phyloP scores from a whole-genome alignment of 2,888 invertebrate genomes.

The Xestia xanthographa region DNA sequence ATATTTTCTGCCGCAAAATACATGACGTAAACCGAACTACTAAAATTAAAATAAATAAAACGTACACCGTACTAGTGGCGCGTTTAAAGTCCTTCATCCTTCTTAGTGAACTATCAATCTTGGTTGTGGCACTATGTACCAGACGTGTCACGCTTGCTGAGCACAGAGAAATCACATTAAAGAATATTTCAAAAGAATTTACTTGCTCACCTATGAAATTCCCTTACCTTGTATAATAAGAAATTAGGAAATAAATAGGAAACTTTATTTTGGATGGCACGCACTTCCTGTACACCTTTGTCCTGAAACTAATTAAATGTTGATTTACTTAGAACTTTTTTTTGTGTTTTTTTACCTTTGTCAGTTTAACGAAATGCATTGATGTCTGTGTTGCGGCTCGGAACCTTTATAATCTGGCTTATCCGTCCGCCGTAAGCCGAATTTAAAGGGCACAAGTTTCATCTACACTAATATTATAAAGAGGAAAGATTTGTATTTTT shows the following conservation, averaged over 20 bases:
- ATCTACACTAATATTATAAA: too few species aligned
- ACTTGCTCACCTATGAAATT: slow-evolving; percentile 7
- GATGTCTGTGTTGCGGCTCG: neutral
- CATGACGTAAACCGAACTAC: slow-evolving; percentile 8
- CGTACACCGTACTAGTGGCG: neutral
- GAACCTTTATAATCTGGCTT: slow-evolving; percentile 1
- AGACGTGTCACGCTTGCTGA: slow-evolving; percentile 1
- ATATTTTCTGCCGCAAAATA: slow-evolving; percentile 1
- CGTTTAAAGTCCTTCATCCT: neutral
- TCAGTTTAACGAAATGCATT: neutral
- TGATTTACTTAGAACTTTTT: neutral
- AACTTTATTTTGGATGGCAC: neutral
- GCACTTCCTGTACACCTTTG: neutral
- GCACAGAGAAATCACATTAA: slow-evolving; percentile 1
- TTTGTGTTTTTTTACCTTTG: neutral
- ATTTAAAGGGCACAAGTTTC: neutral
- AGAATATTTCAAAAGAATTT: neutral
- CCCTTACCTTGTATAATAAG: slow-evolving; percentile 8
- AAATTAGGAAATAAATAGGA: neutral
- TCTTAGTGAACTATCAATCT: slow-evolving; percentile 4
- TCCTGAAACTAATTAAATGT: slow-evolving; percentile 4
- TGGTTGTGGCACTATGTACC: slow-evolving; percentile 1
- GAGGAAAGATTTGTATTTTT: too few species aligned
- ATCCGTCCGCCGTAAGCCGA: neutral
- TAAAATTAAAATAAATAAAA: slow-evolving; percentile 61